Evolutionary conservation across 64 coral and sea anemone genomes (phyloP).

Genomic region (Montipora sp.): DNA sequence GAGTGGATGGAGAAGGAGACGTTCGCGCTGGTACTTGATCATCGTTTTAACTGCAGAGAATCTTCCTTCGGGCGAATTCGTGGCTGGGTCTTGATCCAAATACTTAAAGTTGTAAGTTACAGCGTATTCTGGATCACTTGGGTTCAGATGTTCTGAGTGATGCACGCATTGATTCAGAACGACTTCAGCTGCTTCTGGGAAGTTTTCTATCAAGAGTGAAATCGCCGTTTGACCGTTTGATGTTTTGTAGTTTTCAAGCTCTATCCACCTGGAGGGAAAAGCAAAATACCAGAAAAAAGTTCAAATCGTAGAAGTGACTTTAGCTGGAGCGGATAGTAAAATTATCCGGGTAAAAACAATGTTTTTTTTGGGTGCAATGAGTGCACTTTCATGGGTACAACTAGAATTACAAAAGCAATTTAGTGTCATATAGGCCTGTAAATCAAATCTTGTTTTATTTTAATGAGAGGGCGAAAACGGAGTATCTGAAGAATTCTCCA

Average conservation of each 20-base stretch:
- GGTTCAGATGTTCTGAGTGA: slow-evolving; percentile 18
- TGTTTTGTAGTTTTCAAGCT: slow-evolving; percentile 48
- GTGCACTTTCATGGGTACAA: too few species aligned
- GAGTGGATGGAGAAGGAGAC: slow-evolving; percentile 73
- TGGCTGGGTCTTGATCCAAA: slow-evolving; percentile 78
- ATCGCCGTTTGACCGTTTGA: slow-evolving; percentile 26
- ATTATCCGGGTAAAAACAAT: too few species aligned
- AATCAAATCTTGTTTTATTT: too few species aligned
- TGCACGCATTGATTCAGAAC: slow-evolving; percentile 54
- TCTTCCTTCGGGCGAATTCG: not conserved
- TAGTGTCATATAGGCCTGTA: too few species aligned
- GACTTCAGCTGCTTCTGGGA: slow-evolving; percentile 32
- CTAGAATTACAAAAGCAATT: too few species aligned
- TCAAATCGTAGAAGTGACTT: too few species aligned
- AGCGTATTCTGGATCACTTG: slow-evolving; percentile 41
- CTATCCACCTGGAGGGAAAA: slow-evolving; percentile 64
- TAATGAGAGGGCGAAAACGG: too few species aligned
- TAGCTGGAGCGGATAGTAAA: too few species aligned
- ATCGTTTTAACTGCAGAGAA: slow-evolving; percentile 45
- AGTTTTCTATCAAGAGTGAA: slow-evolving; percentile 50
- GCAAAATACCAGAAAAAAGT: not conserved
- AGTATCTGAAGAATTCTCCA: too few species aligned
- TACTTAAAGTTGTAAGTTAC: slow-evolving; percentile 74
- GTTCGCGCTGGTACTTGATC: slow-evolving; percentile 67
- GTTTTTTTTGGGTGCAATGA: too few species aligned